Evolutionary conservation across 2,888 invertebrate genomes (phyloP).

Genomic region (Melolontha melolontha): DNA sequence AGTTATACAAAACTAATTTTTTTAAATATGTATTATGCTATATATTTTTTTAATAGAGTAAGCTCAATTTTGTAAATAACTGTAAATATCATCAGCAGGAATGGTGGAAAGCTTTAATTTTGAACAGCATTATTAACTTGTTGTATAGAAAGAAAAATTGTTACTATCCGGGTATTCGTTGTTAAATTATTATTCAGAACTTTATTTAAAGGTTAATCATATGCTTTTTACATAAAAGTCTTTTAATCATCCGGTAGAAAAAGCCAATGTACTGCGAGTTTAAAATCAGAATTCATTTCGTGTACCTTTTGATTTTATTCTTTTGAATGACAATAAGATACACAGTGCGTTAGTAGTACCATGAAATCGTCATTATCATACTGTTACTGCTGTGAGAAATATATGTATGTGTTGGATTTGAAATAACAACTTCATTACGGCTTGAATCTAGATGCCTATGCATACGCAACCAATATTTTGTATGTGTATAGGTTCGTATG

Average conservation of each 20-base stretch:
- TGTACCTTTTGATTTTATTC: constrained; percentile 50
- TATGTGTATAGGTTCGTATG: neutral
- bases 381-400: constrained; percentile 46
- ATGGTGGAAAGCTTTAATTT: no score
- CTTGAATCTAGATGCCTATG: constrained; percentile 32
- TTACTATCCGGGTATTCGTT: constrained; percentile 23
- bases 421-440: constrained; percentile 41
- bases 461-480: constrained; percentile 37
- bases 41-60: no score
- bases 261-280: constrained; percentile 43
- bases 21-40: no score
- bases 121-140: neutral
- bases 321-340: constrained; percentile 52
- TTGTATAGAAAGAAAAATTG: constrained; percentile 4
- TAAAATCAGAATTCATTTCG: constrained; percentile 48
- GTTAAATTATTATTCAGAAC: constrained; percentile 32
- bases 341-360: constrained; percentile 51
- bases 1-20: no score
- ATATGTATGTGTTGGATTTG: constrained; percentile 41
- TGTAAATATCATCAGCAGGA: no score
- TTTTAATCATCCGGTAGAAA: constrained; percentile 42
- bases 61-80: no score
- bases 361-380: constrained; percentile 51
- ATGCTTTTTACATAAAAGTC: constrained; percentile 39
- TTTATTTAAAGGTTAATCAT: constrained; percentile 32